A percentile compares a stretch with the other conserved stretches of the same genome.
These are phyloP conservation scores for Ennomos quercinarius DNA, from an alignment of 2,888 invertebrate species.

Conservation along the genomic window DNA sequence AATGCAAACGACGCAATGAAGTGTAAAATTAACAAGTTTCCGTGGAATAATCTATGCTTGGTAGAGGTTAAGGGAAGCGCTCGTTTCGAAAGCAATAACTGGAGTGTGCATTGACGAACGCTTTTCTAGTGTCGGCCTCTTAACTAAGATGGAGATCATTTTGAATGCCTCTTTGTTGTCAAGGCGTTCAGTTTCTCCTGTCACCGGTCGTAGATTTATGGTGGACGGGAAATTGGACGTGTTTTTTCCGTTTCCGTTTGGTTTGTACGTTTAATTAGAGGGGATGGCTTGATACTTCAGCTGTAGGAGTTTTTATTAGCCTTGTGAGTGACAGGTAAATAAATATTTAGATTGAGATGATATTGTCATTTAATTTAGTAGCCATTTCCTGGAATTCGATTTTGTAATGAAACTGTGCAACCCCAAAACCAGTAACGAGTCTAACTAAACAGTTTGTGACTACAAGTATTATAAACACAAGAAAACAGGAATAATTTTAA, in stretches of 20 bases:
- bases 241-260: conserved; percentile 32
- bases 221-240: conserved; percentile 44
- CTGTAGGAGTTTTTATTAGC: conserved; percentile 1
- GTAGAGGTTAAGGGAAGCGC: conserved; percentile 29
- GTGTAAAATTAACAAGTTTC: background rate
- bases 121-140: conserved; percentile 71
- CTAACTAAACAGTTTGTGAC: too few species aligned
- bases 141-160: conserved; percentile 65
- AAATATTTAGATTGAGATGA: too few species aligned
- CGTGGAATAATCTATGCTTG: background rate
- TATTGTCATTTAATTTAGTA: too few species aligned
- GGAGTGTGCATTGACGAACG: conserved; percentile 77
- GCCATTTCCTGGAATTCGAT: too few species aligned
- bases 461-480: too few species aligned
- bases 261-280: conserved; percentile 14
- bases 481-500: too few species aligned
- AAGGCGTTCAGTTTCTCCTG: conserved; percentile 51
- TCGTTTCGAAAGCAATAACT: conserved; percentile 58
- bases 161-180: conserved; percentile 70
- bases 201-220: conserved; percentile 46
- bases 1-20: background rate
- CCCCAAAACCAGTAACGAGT: too few species aligned
- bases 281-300: conserved; percentile 9
- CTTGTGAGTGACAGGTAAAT: conserved; percentile 1
- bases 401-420: too few species aligned